Base-by-base conservation (phyloP, 30 jellyfish, hydroid and myxozoan species). In the Cassiopea andromeda region DNA sequence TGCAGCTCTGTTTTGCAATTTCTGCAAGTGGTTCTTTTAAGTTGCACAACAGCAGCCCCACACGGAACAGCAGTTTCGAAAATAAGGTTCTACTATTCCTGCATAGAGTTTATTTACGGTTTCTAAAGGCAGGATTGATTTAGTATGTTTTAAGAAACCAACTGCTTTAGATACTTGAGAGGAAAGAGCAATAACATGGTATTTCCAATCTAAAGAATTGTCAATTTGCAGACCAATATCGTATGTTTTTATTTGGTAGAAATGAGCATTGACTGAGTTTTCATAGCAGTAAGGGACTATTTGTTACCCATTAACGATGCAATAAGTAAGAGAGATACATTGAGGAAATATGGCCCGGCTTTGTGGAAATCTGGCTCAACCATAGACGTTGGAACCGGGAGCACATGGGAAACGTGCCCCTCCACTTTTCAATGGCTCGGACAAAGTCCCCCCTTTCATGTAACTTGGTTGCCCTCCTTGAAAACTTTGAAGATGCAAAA, bases 41-140 rank as follows among this genome's bases (percentile, higher is more conserved):
- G 70, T 48, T 44, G 44, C 46, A 44, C 83, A 73, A 49, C 92
- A 84, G 78, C 81, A 74, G 74, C 80, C 81, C 93, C 81, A 85
- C 77, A 85, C 64, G 64, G 64, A 50, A 50, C 64, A 50, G 64
- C 64, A 50, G 9, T 50, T 2, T 2, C 64, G 64, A 50, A 50
- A 50, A 50, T 50, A 9, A 50, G 64, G 64, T 50, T 50, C 8
- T 9, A 50, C 64, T 2, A 50, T 50, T 50, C 64, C 64, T 50
- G 64, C 9, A 9, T 50, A 2, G 5, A 50, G 64, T 50, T 9
- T 50, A 9, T 2, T 50, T 2, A 50, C 5, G 9, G 64, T 9
- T 50, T 50, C 64, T 50, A 50, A 50, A 50, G 64, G 64, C 64
- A 50, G 9, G 64, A 50, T 50, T 5, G 64, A 50, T 50, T 50